phyloP scores from a whole-genome alignment of 2,888 invertebrate genomes.

The Nymphalis c-album region DNA sequence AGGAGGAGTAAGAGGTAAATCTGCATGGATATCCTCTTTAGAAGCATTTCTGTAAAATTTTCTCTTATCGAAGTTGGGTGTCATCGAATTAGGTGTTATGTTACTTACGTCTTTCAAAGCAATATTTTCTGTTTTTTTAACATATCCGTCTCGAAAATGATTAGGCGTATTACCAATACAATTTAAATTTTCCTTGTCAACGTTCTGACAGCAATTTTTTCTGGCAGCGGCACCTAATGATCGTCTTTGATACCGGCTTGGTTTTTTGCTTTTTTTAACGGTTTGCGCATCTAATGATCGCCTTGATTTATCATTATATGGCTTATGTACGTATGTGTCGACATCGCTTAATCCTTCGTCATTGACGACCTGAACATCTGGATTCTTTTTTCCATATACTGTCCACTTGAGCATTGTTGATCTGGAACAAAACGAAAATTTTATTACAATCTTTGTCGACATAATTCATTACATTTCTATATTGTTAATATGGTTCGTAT shows the following conservation, averaged over 20 bases:
- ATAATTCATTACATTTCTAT: too few relatives aligned
- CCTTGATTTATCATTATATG: constrained; percentile 54
- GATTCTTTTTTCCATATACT: constrained; percentile 75
- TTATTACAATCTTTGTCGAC: too few relatives aligned
- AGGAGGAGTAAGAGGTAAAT: constrained; percentile 69
- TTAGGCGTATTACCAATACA: constrained; percentile 82
- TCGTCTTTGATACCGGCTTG: constrained; percentile 73
- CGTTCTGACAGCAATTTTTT: constrained; percentile 59
- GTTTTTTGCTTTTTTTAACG: constrained; percentile 72
- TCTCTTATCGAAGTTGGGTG: constrained; percentile 63
- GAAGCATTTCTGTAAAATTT: constrained; percentile 56
- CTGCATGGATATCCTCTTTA: constrained; percentile 64
- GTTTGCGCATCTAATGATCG: constrained; percentile 70
- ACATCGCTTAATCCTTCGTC: constrained; percentile 50
- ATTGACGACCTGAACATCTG: constrained; percentile 54
- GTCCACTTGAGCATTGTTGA: constrained; percentile 84
- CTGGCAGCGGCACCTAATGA: constrained; percentile 66
- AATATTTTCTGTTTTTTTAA: constrained; percentile 75
- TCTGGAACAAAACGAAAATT: constrained; percentile 54
- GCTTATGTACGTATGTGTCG: constrained; percentile 49
- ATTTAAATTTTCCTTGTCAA: constrained; percentile 76
- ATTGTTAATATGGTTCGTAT: background rate
- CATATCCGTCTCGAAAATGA: constrained; percentile 81
- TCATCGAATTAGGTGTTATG: constrained; percentile 78
- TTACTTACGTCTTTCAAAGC: constrained; percentile 83